Percentiles rank a stretch among this genome's conserved stretches.
Evolutionary conservation across 2,888 invertebrate species (phyloP).

Genomic region (Drosophila sordidula): DNA sequence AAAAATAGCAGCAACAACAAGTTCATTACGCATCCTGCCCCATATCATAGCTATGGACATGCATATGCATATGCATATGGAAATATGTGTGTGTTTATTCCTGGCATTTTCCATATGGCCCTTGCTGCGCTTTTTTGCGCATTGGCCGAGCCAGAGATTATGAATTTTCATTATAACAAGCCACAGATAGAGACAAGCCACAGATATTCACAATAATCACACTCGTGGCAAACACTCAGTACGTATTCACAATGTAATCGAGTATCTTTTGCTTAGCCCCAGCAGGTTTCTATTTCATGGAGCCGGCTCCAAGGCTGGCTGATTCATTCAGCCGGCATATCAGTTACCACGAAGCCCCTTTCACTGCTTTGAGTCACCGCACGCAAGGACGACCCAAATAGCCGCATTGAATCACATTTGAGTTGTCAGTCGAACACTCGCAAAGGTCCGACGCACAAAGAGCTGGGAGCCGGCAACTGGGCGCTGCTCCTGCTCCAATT

Average conservation of each 20-base stretch:
- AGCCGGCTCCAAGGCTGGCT: slow-evolving; percentile 6
- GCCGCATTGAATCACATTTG: slow-evolving; percentile 46
- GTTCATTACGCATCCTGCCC: slow-evolving; percentile 71
- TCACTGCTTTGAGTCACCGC: slow-evolving; percentile 32
- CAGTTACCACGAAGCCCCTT: slow-evolving; percentile 29
- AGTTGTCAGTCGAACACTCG: slow-evolving; percentile 1
- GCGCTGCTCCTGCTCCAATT: slow-evolving; percentile 6
- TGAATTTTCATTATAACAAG: slow-evolving; percentile 72
- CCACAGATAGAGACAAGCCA: not conserved
- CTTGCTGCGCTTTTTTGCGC: slow-evolving; percentile 28
- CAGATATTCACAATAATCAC: slow-evolving; percentile 1
- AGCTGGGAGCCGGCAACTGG: not conserved
- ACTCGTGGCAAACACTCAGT: slow-evolving; percentile 1
- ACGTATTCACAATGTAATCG: slow-evolving; percentile 30
- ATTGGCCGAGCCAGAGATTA: slow-evolving; percentile 59
- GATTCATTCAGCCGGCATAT: slow-evolving; percentile 37
- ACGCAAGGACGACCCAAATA: slow-evolving; percentile 52
- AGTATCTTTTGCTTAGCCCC: slow-evolving; percentile 36
- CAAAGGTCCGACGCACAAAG: slow-evolving; percentile 21
- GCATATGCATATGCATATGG: slow-evolving; percentile 13
- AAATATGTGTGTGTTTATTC: slow-evolving; percentile 14
- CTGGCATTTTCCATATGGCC: slow-evolving; percentile 33
- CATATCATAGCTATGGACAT: slow-evolving; percentile 37
- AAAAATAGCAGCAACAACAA: slow-evolving; percentile 49
- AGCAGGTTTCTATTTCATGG: slow-evolving; percentile 14